phyloP scores from a whole-genome alignment of 2,888 invertebrate species.

The Gandaritis pyraliata region DNA sequence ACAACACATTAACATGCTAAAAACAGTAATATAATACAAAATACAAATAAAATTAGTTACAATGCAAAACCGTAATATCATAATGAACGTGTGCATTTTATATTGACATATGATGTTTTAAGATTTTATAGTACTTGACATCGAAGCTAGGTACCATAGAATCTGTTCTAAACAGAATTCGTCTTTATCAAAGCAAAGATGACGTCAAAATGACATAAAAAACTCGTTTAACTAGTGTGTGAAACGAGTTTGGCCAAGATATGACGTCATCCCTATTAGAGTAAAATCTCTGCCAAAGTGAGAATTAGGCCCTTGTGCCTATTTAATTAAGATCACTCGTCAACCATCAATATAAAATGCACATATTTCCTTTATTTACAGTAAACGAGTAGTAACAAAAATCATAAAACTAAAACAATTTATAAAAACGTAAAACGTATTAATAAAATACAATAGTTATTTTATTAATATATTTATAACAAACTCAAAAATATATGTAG shows the following conservation, averaged over 20 bases:
- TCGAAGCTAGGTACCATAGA: too few species aligned
- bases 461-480: too few species aligned
- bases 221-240: too few species aligned
- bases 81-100: conserved; percentile 6
- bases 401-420: not conserved
- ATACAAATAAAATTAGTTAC: conserved; percentile 21
- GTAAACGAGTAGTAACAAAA: not conserved
- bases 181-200: not conserved
- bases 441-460: too few species aligned
- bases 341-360: conserved; percentile 7
- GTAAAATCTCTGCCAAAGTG: too few species aligned
- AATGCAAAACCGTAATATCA: conserved; percentile 17
- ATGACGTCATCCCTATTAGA: too few species aligned
- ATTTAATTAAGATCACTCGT: not conserved
- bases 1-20: conserved; percentile 20
- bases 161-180: too few species aligned
- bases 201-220: too few species aligned
- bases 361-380: not conserved
- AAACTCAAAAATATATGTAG: too few species aligned
- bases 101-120: not conserved
- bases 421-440: not conserved
- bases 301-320: too few species aligned
- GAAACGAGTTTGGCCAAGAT: too few species aligned
- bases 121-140: not conserved
- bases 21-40: conserved; percentile 8